Percentiles rank a stretch among this genome's conserved stretches.
Evolutionary conservation across 1,140 invertebrate genomes (phyloP).

Genomic region (Tribolium madens): DNA sequence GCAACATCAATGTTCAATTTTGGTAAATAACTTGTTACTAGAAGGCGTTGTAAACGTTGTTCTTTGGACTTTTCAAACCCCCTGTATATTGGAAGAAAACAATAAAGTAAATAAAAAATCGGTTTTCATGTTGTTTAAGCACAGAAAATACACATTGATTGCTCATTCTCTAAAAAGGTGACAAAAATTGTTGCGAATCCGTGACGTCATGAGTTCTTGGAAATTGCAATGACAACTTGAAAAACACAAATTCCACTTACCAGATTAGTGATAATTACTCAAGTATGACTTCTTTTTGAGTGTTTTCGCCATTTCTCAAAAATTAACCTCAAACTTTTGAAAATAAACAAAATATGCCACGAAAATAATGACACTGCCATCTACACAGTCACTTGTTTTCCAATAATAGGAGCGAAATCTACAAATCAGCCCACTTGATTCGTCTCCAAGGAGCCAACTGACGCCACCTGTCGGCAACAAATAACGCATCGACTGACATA

Average conservation of each 20-base stretch:
- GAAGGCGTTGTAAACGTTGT: too few species aligned
- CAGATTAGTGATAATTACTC: not conserved
- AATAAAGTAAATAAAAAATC: too few species aligned
- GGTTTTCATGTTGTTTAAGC: too few species aligned
- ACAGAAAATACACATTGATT: too few species aligned
- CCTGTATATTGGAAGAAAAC: too few species aligned
- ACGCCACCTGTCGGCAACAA: not conserved
- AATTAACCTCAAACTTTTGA: not conserved
- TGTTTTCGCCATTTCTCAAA: not conserved
- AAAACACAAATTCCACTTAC: not conserved
- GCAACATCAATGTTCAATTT: too few species aligned
- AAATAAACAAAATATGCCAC: not conserved
- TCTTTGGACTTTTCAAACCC: too few species aligned
- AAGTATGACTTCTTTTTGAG: not conserved
- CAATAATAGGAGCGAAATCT: not conserved
- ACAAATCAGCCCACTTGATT: not conserved
- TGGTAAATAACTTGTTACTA: too few species aligned
- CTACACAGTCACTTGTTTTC: not conserved
- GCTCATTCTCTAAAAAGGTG: too few species aligned
- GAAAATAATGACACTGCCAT: not conserved
- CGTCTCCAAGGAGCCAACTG: not conserved
- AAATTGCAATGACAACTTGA: too few species aligned
- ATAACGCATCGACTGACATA: not conserved
- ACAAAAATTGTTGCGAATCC: too few species aligned
- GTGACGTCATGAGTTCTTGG: too few species aligned